Evolutionary conservation across 2,888 invertebrate species (phyloP), one percentile per base, ranked within the genome.

Genomic region (Stenodema calcarata): DNA sequence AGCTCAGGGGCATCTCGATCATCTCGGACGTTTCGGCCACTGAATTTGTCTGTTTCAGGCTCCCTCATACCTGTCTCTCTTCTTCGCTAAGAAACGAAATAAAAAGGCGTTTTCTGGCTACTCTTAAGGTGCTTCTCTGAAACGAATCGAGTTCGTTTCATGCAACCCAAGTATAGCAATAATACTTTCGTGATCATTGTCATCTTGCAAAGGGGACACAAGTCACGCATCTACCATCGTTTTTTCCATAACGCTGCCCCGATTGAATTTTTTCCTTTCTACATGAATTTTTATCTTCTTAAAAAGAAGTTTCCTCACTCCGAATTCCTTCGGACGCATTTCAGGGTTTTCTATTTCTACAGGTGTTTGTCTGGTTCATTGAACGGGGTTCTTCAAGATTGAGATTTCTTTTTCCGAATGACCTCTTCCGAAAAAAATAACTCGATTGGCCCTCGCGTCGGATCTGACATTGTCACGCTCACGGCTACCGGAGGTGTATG

Each of bases 61-160:
- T 35, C 23, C 11, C 23, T 0, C 23, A 11, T 23, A 23, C 62
- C 23, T 9, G 0, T 23, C 62, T 27, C 11, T 1, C 27, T 23
- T 23, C 54, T 2, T 18, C 50, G n/a, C 62, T 62, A 62, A 23
- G 62, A 62, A 2, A 11, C 62, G 23, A 23, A 62, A 62, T 62
- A 62, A 62, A 62, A 62, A 62, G 62, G 23, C 18, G 62, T 62
- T 62, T 62, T 62, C 23, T 62, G 62, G 18, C 62, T 23, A 12
- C 73, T 73, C 41, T 28, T 35, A 9, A 35, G 73, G 35, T 6
- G 30, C 30, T 70, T 16, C 70, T 35, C 35, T 73, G 73, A 41
- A 73, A 28, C 73, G 73, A 73, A 73, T 73, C 73, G 73, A 16
- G 73, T 73, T 41, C 73, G 73, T 73, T 73, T 73, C 73, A 18